Evolutionary conservation across 1,140 invertebrate genomes (phyloP).

Genomic region (Calosoma granatense): DNA sequence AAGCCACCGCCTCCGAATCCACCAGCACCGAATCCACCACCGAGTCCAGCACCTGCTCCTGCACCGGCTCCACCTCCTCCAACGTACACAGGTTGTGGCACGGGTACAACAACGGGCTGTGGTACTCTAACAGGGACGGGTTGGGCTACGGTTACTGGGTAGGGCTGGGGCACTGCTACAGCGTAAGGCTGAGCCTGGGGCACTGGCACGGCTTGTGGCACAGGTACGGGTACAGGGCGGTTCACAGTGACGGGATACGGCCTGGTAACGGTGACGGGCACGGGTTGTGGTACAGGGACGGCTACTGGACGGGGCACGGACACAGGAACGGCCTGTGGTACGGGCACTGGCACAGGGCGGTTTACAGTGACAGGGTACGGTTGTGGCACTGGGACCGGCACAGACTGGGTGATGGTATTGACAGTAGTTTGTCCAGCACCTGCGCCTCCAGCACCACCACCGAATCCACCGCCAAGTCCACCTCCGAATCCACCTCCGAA

Average conservation of each 20-base stretch:
- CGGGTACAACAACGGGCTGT: slow-evolving; percentile 37
- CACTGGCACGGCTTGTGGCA: slow-evolving; percentile 16
- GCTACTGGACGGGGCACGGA: slow-evolving; percentile 19
- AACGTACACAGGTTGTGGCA: slow-evolving; percentile 41
- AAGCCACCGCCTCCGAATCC: slow-evolving; percentile 19
- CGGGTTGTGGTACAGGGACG: slow-evolving; percentile 29
- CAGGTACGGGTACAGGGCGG: slow-evolving; percentile 13
- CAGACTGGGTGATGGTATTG: slow-evolving; percentile 14
- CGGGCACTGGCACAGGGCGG: slow-evolving; percentile 23
- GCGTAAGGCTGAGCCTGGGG: slow-evolving; percentile 16
- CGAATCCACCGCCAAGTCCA: slow-evolving; percentile 16
- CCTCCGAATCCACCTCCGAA: too few species aligned
- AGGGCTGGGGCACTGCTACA: slow-evolving; percentile 20
- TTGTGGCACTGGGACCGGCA: slow-evolving; percentile 20
- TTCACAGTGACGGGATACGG: slow-evolving; percentile 15
- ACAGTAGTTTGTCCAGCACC: slow-evolving; percentile 16
- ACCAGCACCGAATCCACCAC: slow-evolving; percentile 16
- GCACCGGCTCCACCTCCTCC: slow-evolving; percentile 22
- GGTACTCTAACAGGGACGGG: slow-evolving; percentile 24
- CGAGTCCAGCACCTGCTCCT: slow-evolving; percentile 11
- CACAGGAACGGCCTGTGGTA: slow-evolving; percentile 25
- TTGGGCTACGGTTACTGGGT: slow-evolving; percentile 24
- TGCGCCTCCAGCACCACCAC: too few species aligned
- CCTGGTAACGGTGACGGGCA: slow-evolving; percentile 13
- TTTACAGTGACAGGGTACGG: slow-evolving; percentile 35